Conservation (phyloP, 2,797 vertebrate species). For the Nannoperca australis region DNA sequence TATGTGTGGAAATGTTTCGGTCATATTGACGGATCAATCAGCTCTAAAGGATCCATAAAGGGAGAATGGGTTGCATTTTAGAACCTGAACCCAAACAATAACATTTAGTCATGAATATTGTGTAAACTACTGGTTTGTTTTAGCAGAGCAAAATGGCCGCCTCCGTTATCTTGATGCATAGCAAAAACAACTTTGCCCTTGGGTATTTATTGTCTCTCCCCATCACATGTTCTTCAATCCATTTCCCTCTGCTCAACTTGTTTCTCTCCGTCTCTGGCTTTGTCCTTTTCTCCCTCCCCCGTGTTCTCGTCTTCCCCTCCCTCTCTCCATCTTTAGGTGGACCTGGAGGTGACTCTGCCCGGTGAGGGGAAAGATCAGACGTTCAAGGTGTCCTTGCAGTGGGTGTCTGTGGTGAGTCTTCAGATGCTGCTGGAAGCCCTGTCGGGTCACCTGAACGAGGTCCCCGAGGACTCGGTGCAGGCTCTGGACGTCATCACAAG, state of each 20-base stretch:
- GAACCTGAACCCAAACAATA: background rate
- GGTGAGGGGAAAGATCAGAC: conserved; percentile 99
- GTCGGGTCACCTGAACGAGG: conserved; percentile 95
- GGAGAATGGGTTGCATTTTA: background rate
- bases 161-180: background rate
- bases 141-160: background rate
- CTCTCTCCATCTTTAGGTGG: conserved; percentile 87
- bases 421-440: conserved; percentile 97
- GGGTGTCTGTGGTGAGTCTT: conserved; percentile 98
- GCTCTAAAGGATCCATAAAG: background rate
- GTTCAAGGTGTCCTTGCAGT: conserved; percentile 98
- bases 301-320: background rate
- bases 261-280: background rate
- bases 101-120: background rate
- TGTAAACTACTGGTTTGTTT: background rate
- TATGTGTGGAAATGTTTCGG: background rate
- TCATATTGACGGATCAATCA: background rate
- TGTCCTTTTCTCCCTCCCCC: background rate
- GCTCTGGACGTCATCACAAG: conserved; percentile 98
- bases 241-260: background rate
- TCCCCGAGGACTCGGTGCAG: conserved; percentile 97
- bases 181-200: background rate
- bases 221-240: conserved; percentile 2
- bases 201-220: conserved; percentile 4
- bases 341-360: conserved; percentile 98